Conservation (phyloP, 2,113 vertebrate species). For the Prunella himalayana region DNA sequence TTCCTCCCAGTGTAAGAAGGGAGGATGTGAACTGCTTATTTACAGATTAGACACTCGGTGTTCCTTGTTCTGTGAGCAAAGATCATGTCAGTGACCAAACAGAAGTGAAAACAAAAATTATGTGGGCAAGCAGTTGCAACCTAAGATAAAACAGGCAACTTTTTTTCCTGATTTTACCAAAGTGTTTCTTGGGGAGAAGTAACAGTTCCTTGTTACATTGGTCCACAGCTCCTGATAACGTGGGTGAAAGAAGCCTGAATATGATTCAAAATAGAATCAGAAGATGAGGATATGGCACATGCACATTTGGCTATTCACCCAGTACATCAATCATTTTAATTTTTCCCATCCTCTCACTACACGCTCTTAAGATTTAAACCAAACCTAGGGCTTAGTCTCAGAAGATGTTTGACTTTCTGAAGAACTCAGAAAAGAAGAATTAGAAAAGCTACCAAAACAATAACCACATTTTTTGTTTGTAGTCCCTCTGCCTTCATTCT, state of each 20-base stretch:
- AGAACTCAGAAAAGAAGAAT: not conserved
- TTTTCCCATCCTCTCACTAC: not conserved
- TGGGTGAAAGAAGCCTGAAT: not conserved
- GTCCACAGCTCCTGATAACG: not conserved
- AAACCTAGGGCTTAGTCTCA: not conserved
- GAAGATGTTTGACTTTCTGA: not conserved
- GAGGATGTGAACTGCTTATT: not conserved
- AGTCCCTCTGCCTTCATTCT: not conserved
- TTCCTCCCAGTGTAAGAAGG: not conserved
- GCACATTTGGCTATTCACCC: not conserved
- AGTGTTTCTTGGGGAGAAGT: not conserved
- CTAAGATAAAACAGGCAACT: not conserved
- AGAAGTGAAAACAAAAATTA: not conserved
- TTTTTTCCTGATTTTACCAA: not conserved
- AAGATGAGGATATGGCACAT: fast-evolving
- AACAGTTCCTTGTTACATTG: not conserved
- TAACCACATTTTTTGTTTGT: not conserved
- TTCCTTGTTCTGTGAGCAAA: not conserved
- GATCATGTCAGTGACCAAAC: not conserved
- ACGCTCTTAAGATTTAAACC: not conserved
- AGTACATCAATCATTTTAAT: not conserved
- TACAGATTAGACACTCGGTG: not conserved
- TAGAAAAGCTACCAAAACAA: not conserved
- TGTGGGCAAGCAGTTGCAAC: not conserved
- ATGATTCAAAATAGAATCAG: not conserved